A percentile compares a stretch with the other conserved stretches of the same genome.
Conservation (phyloP, 2,113 vertebrate species). For the Falcunculus frontatus region DNA sequence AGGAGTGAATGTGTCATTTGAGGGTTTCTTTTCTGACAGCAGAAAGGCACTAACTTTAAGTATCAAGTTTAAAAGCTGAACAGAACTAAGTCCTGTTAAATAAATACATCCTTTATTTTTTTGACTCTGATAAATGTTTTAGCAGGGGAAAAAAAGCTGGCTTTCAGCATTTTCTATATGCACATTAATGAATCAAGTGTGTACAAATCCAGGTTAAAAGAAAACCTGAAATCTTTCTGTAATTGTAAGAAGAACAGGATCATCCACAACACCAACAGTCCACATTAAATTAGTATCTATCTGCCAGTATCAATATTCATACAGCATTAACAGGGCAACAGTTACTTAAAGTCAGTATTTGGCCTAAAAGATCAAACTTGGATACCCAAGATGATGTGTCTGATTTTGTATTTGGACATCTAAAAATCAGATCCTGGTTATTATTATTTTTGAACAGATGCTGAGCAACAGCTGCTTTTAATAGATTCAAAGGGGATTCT, state of each 20-base stretch:
- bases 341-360: background rate
- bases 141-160: background rate
- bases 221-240: background rate
- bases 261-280: background rate
- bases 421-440: background rate
- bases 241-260: background rate
- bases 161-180: background rate
- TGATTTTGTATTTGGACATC: slow-evolving; percentile 17
- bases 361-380: background rate
- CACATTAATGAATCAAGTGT: background rate
- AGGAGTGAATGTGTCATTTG: background rate
- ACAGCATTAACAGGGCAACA: background rate
- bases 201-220: background rate
- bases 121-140: background rate
- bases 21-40: background rate
- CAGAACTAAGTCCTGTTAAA: background rate
- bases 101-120: background rate
- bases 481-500: slow-evolving; percentile 6
- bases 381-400: slow-evolving; percentile 7
- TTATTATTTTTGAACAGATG: slow-evolving; percentile 15
- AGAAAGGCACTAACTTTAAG: background rate
- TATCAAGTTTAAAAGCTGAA: background rate
- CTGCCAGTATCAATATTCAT: background rate
- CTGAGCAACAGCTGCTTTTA: slow-evolving; percentile 40
- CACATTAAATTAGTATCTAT: background rate